Evolutionary conservation across 1,140 invertebrate genomes (phyloP).

Genomic region (Sipha flava): DNA sequence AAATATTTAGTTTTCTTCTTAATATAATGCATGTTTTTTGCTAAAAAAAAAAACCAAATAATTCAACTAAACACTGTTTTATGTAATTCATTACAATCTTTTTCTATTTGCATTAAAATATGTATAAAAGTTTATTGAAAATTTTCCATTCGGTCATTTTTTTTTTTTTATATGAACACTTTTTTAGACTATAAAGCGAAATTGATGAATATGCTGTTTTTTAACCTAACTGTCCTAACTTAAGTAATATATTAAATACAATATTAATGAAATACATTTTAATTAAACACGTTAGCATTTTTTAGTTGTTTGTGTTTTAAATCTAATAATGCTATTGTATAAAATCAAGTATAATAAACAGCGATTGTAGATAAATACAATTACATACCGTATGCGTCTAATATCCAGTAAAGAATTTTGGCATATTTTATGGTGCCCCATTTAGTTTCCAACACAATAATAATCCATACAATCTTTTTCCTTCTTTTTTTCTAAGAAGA

Average conservation of each 20-base stretch:
- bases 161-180: neutral
- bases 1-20: no score
- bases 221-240: neutral
- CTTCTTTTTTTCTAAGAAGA: neutral
- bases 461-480: neutral
- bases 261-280: neutral
- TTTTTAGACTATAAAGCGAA: neutral
- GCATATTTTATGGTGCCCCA: neutral
- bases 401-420: neutral
- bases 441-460: neutral
- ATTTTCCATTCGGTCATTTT: no score
- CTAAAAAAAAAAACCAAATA: no score
- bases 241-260: neutral
- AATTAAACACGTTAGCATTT: neutral
- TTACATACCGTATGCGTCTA: neutral
- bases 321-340: neutral
- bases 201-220: neutral
- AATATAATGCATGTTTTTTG: no score
- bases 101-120: no score
- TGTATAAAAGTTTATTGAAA: no score
- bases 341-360: neutral
- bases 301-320: neutral
- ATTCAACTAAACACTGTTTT: no score
- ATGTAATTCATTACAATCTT: no score
- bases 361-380: neutral